phyloP scores from a whole-genome alignment of 2,888 invertebrate genomes.

The Perizoma affinitatum region DNA sequence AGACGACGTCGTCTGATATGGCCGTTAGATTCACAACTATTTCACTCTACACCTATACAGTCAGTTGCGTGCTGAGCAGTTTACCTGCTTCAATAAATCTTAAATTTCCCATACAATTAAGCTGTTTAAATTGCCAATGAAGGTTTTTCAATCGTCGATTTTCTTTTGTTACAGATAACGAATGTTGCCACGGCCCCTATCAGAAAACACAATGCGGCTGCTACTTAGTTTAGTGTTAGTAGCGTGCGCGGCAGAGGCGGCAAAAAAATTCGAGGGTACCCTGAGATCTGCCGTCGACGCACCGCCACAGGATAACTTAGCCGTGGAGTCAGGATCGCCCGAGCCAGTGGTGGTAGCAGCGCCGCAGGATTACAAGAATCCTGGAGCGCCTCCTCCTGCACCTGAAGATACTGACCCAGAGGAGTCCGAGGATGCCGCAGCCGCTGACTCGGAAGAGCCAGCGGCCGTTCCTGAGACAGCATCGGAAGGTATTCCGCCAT shows the following conservation, averaged over 20 bases:
- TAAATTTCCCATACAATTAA: constrained; percentile 63
- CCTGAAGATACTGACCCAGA: constrained; percentile 42
- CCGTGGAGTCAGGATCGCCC: constrained; percentile 73
- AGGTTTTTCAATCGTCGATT: constrained; percentile 60
- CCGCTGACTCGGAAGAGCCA: constrained; percentile 50
- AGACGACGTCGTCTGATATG: constrained; percentile 47
- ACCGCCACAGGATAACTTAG: constrained; percentile 77
- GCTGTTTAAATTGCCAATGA: constrained; percentile 56
- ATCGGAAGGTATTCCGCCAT: constrained; percentile 73
- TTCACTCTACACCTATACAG: constrained; percentile 39
- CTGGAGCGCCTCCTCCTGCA: constrained; percentile 65
- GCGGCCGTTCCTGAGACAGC: constrained; percentile 74
- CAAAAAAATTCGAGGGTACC: constrained; percentile 78
- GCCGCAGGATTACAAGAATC: constrained; percentile 74
- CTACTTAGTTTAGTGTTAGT: constrained; percentile 74
- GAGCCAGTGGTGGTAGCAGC: constrained; percentile 76
- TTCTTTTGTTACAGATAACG: constrained; percentile 78
- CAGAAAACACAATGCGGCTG: constrained; percentile 73
- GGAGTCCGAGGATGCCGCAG: constrained; percentile 34
- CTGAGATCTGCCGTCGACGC: constrained; percentile 77
- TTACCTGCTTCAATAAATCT: constrained; percentile 53
- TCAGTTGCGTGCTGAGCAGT: constrained; percentile 57
- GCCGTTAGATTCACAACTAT: constrained; percentile 50
- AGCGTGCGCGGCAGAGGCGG: constrained; percentile 73
- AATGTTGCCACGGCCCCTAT: constrained; percentile 75